Base-by-base conservation (phyloP, 2,888 invertebrate species). In the Dicyrtomina minuta region DNA sequence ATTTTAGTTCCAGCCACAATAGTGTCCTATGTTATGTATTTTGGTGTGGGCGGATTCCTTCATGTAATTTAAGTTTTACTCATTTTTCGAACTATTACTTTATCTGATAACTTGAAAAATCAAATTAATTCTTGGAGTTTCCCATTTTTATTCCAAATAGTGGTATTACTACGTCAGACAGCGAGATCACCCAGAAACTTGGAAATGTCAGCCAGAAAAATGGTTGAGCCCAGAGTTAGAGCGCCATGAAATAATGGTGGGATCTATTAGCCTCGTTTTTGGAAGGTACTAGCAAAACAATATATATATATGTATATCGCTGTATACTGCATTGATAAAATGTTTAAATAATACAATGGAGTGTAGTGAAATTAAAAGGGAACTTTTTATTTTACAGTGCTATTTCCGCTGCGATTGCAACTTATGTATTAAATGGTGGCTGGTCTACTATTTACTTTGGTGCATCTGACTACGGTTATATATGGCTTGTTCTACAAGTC, bases 161-260 rank as follows among this genome's bases (percentile, higher is more conserved):
- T 89, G 88, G 88, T 88, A 88, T 79, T 90, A 87, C 81, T 90
- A 89, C 81, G 83, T 89, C 22, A 83, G 84, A 1, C 85, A 86
- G 79, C 82, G 87, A 0, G 86, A 88, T 78, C 79, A 81, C 8
- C 84, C 89, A 0, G 83, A 87, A 62, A 87, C 88, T 75, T 90
- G 90, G 90, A 90, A 90, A 82, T 87, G 89, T 74, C 90, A 90
- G 79, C 90, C 89, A 0, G 84, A 84, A 51, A 88, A 88, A 74
- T 90, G 88, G 86, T 78, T 90, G 13, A 81, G 86, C 0, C 86
- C 88, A 0, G 87, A 89, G 68, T 81, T 89, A 65, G 89, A 90
- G 79, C 83, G 86, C 4, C 88, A 90, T 75, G 89, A 89, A 82
- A 88, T 90, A 73, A 81, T 87, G 78, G 79, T 87, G 3, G 90